phyloP scores from a whole-genome alignment of 2,797 vertebrate species.

The Hippopotamyrus pictus region DNA sequence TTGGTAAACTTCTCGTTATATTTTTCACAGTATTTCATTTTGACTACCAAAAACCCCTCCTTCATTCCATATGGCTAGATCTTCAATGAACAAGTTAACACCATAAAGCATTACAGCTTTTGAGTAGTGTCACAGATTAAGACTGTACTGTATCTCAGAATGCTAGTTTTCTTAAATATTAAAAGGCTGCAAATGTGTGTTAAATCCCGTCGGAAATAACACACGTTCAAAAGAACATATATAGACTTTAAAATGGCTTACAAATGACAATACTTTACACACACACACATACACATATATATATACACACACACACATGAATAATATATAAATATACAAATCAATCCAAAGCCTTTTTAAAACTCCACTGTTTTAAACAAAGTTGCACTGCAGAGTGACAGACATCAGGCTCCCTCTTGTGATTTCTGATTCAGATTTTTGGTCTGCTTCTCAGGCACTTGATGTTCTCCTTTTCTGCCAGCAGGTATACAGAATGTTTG shows the following conservation, averaged over 20 bases:
- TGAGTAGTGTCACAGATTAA: neutral
- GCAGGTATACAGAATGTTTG: neutral
- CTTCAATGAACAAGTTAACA: neutral
- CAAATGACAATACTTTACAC: neutral
- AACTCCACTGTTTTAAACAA: neutral
- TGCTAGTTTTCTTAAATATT: conserved; percentile 45
- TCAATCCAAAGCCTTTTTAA: neutral
- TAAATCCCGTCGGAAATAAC: conserved; percentile 50
- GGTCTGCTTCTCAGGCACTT: neutral
- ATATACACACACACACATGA: no score
- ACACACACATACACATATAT: no score
- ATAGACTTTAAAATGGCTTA: neutral
- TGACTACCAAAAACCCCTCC: neutral
- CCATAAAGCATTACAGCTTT: neutral
- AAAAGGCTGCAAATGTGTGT: conserved; percentile 48
- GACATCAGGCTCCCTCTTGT: neutral
- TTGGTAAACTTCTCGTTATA: neutral
- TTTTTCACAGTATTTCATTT: neutral
- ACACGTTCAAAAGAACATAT: conserved; percentile 43
- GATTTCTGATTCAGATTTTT: neutral
- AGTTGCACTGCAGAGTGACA: neutral
- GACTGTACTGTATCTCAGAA: neutral
- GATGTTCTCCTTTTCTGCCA: neutral
- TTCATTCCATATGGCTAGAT: neutral
- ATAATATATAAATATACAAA: neutral